phyloP scores from a whole-genome alignment of 2,797 vertebrate genomes.

The Phoeniculus purpureus region DNA sequence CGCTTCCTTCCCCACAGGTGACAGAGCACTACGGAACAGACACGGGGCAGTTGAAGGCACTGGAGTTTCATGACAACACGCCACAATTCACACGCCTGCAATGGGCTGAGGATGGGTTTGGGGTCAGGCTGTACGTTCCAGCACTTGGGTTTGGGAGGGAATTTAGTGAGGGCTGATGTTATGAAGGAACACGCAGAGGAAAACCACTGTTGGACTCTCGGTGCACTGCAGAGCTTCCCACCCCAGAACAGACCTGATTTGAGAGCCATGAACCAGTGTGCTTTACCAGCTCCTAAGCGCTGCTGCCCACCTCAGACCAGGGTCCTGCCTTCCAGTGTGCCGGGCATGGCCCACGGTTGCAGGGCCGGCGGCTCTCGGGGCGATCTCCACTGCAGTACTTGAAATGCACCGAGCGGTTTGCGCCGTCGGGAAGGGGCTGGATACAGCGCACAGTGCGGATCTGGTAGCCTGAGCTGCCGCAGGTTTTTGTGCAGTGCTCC shows the following conservation, averaged over 20 bases:
- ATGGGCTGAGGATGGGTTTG: not conserved
- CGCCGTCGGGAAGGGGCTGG: constrained; percentile 85
- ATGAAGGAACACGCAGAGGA: not conserved
- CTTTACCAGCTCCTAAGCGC: fast-evolving
- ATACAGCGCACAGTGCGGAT: constrained; percentile 91
- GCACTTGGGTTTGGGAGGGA: not conserved
- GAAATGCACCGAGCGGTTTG: constrained; percentile 91
- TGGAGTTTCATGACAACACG: not conserved
- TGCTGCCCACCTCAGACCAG: constrained; percentile 88
- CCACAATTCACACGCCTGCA: fast-evolving
- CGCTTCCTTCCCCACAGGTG: constrained; percentile 91
- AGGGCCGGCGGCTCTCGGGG: constrained; percentile 88
- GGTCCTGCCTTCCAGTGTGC: constrained; percentile 89
- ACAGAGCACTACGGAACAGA: constrained; percentile 86
- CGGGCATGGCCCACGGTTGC: constrained; percentile 86
- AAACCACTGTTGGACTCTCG: too few species aligned
- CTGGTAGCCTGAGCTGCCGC: constrained; percentile 91
- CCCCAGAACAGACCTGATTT: not conserved
- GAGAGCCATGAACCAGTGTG: fast-evolving
- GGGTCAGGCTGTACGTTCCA: not conserved
- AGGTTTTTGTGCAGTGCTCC: constrained; percentile 95
- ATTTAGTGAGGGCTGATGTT: not conserved
- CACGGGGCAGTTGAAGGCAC: not conserved
- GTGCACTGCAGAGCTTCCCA: too few species aligned
- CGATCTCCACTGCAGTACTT: constrained; percentile 91